Evolutionary conservation across 2,888 invertebrate species (phyloP), one percentile per base, ranked within the genome.

Genomic region (Neelides folsomi): DNA sequence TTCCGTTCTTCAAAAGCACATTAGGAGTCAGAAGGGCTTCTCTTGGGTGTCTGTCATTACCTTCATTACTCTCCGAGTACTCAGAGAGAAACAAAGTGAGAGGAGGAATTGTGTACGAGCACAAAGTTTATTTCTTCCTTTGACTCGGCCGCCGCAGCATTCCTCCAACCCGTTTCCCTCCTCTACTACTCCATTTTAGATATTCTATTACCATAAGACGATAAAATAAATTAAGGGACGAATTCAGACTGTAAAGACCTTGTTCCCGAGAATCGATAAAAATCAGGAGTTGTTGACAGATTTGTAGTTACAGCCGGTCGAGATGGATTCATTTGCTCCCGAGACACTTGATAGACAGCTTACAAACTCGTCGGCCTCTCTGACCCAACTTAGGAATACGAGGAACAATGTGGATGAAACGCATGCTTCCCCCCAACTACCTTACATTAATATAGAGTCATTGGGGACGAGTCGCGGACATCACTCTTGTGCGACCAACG

Each of bases 261-360:
- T 27, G 27, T 27, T 27, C 27, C 27, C 27, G 27, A 27, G 27
- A 52, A 53, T 55, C 55, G 57, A 60, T 60, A 55, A 57, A 51
- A 49, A 60, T 55, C 54, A 51, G 40, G 53, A 58, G 49, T 47
- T 57, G 60, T 55, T 58, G 60, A 60, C 60, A 60, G 60, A 57
- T 55, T 52, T 55, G 50, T 56, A 55, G 56, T 39, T 47, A 41
- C 47, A 45, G 46, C 20, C 39, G 46, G 46, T 45, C 45, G 53
- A 56, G 53, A 42, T 50, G 47, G 56, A 56, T 56, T 56, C 53
- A 56, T 54, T 54, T 52, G 52, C 38, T 42, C 27, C 42, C 45
- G 40, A 51, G 51, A 51, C 51, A 46, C 34, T 40, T 51, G 51
- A 51, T 46, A 34, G 51, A 51, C 51, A 51, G 51, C 40, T 45